Evolutionary conservation across 2,113 vertebrate genomes (phyloP).

Genomic region (Phoxinus phoxinus): DNA sequence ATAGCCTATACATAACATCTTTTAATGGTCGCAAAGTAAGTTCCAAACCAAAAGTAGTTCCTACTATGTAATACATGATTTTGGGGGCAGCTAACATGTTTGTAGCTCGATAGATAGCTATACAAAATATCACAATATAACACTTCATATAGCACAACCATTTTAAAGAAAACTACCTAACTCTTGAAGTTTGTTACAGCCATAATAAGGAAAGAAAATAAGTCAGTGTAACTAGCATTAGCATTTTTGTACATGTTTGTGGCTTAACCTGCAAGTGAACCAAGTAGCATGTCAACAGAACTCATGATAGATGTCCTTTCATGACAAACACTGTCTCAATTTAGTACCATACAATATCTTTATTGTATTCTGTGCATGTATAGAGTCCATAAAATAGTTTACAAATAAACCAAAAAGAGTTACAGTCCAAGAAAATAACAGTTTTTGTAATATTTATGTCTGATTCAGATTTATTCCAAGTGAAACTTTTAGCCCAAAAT

Average conservation of each 20-base stretch:
- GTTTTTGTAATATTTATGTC: not conserved
- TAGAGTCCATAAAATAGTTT: conserved; percentile 14
- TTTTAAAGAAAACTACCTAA: not conserved
- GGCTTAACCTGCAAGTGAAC: not conserved
- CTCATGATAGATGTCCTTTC: not conserved
- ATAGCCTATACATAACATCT: too few species aligned
- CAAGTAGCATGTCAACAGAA: not conserved
- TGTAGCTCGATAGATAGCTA: too few species aligned
- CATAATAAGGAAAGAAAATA: not conserved
- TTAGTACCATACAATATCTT: conserved; percentile 28
- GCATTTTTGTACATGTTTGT: too few species aligned
- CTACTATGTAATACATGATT: too few species aligned
- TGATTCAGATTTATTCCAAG: conserved; percentile 5
- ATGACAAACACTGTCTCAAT: not conserved
- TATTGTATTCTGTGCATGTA: conserved; percentile 31
- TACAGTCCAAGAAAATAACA: not conserved
- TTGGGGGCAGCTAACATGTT: too few species aligned
- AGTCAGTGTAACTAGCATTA: not conserved
- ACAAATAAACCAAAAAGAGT: conserved; percentile 16
- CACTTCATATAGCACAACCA: not conserved
- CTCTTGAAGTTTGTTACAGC: not conserved
- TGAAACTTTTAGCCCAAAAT: not conserved
- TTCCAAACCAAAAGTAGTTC: too few species aligned
- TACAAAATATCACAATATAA: not conserved
- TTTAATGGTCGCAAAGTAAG: too few species aligned